Percentiles rank a stretch among this genome's conserved stretches.
Evolutionary conservation across 2,797 vertebrate genomes (phyloP).

Genomic region (Sphenodon punctatus): DNA sequence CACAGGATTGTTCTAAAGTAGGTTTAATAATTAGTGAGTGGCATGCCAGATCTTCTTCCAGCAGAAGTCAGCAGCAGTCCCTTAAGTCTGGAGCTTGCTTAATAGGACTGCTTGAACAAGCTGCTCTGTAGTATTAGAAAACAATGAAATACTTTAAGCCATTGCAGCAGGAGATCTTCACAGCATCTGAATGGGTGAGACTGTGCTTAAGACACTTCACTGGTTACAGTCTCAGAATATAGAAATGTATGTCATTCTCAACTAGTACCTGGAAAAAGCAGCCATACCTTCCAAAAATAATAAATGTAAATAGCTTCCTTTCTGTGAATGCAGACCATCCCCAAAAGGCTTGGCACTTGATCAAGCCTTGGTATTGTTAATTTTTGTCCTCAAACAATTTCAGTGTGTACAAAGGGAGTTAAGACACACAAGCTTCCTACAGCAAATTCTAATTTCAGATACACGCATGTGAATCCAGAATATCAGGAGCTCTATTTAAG

Average conservation of each 20-base stretch:
- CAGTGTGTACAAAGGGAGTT: neutral
- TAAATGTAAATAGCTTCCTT: neutral
- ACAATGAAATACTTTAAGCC: neutral
- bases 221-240: too few relatives aligned
- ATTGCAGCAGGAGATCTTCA: neutral
- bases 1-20: too few relatives aligned
- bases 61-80: too few relatives aligned
- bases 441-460: neutral
- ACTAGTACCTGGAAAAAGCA: neutral
- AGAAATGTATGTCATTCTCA: neutral
- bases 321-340: neutral
- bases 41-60: too few relatives aligned
- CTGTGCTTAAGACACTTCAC: neutral
- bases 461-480: neutral
- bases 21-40: too few relatives aligned
- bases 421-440: rapidly evolving
- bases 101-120: too few relatives aligned
- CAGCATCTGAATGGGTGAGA: neutral
- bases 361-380: neutral
- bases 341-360: neutral
- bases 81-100: too few relatives aligned
- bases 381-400: neutral
- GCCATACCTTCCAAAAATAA: neutral
- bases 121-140: too few relatives aligned
- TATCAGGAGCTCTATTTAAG: neutral